These are phyloP conservation scores for Hydropotes inermis DNA, from an alignment of 2,113 vertebrate genomes.

Conservation along the genomic window DNA sequence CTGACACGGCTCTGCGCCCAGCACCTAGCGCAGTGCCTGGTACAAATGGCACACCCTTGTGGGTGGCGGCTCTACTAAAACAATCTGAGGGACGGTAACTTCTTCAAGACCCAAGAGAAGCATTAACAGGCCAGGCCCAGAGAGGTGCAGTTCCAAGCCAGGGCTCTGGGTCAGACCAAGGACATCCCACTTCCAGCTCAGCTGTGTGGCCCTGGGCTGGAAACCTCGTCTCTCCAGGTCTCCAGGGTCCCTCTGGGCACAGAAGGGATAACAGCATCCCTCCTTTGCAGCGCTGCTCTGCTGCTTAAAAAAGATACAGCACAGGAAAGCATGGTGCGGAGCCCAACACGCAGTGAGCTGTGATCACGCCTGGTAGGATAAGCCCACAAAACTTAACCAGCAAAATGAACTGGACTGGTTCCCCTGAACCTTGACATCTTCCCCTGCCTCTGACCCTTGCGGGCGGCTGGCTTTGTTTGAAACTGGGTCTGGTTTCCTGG, in stretches of 20 bases:
- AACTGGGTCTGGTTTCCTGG: neutral
- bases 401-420: neutral
- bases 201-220: neutral
- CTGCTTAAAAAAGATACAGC: neutral
- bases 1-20: accelerated
- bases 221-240: neutral
- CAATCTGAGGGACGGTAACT: neutral
- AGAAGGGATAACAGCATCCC: neutral
- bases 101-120: neutral
- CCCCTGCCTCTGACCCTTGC: neutral
- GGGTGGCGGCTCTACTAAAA: neutral
- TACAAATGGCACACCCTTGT: accelerated
- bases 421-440: neutral
- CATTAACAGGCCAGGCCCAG: neutral
- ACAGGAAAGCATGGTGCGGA: accelerated
- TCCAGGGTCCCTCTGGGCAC: neutral
- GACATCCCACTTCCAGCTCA: neutral
- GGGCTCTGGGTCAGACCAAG: neutral
- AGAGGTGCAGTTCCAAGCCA: neutral
- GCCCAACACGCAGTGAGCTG: too few species aligned
- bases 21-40: neutral
- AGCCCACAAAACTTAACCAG: neutral
- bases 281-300: accelerated
- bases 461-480: slow-evolving; percentile 1
- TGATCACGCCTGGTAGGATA: neutral